These are phyloP conservation scores for Drosophila kohkoa DNA, from an alignment of 1,140 invertebrate genomes.

Conservation along the genomic window DNA sequence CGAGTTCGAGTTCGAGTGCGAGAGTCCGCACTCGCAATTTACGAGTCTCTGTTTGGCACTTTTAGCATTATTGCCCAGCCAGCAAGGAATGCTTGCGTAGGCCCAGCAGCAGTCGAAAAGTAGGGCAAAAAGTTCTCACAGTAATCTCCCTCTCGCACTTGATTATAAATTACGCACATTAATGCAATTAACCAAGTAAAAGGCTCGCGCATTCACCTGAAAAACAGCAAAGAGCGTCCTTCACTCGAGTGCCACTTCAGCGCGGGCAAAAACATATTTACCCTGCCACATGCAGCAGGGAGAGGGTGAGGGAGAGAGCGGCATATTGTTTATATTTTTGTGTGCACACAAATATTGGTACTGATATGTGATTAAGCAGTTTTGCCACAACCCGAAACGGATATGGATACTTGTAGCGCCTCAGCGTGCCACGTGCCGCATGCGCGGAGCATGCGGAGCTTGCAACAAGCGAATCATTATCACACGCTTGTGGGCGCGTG, in stretches of 20 bases:
- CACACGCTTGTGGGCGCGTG: constrained; percentile 79
- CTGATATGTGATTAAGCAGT: constrained; percentile 71
- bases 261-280: constrained; percentile 65
- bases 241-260: constrained; percentile 68
- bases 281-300: constrained; percentile 29
- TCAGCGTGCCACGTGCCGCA: constrained; percentile 67
- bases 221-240: constrained; percentile 17
- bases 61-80: constrained; percentile 70
- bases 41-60: constrained; percentile 81
- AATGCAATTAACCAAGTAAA: constrained; percentile 73
- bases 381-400: constrained; percentile 67
- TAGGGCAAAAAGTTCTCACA: constrained; percentile 66
- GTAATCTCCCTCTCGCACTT: constrained; percentile 51
- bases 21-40: constrained; percentile 55
- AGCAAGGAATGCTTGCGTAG: constrained; percentile 16
- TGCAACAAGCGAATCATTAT: constrained; percentile 72
- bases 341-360: constrained; percentile 51
- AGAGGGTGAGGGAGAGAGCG: too few relatives aligned
- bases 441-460: constrained; percentile 53
- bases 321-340: constrained; percentile 21
- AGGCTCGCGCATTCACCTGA: constrained; percentile 38
- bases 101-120: constrained; percentile 18
- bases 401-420: constrained; percentile 82
- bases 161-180: constrained; percentile 80
- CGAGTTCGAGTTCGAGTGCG: constrained; percentile 27